Base-by-base conservation (phyloP, 2,113 vertebrate genomes). In the Pollachius pollachius region DNA sequence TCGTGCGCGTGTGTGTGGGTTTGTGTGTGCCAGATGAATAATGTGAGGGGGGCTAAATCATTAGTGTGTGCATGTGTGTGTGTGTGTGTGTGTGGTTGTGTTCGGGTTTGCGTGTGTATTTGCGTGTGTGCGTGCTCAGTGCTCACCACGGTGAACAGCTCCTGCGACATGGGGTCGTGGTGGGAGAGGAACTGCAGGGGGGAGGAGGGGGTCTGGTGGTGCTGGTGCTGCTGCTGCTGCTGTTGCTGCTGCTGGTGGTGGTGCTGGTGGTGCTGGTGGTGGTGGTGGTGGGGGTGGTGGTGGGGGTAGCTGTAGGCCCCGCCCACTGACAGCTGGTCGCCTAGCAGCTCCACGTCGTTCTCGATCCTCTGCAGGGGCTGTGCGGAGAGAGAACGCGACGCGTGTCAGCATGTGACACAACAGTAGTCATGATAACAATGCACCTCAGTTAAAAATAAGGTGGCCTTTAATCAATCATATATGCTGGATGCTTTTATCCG, bases 281-380 rank as follows among this genome's bases (percentile, higher is more conserved):
- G 95, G 41, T 1, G 85, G 62, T 95, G 87, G 19, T 90, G 68
- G 78, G 95, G 96, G 30, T 94, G 85, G 27, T 96, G 95, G 21
- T 95, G 93, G 71, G 95, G 89, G 52, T 97, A 99, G 71, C 93
- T 94, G 83, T 98, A 98, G 73, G 94, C 93, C 80, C 89, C 91
- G 7, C 95, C 94, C 19, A 99, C 94, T 60, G 96, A 94, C 82
- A 97, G 92, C 87, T 98, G 97, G 67, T 99, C 96, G 76, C 96
- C 96, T 69, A 98, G 89, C 64, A 98, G 90, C 74, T 99, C 97
- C 63, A 98, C 96, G 69, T 99, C 97, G 70, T 98, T 99, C 87
- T 99, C 96, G 78, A 99, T 98, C 84, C 96, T 96, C 81, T 99
- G 97, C 88, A 99, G 90, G 11, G 96, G 96, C 96, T 99, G 84